Evolutionary conservation across 2,113 vertebrate genomes (phyloP).

Genomic region (Heterotis niloticus): DNA sequence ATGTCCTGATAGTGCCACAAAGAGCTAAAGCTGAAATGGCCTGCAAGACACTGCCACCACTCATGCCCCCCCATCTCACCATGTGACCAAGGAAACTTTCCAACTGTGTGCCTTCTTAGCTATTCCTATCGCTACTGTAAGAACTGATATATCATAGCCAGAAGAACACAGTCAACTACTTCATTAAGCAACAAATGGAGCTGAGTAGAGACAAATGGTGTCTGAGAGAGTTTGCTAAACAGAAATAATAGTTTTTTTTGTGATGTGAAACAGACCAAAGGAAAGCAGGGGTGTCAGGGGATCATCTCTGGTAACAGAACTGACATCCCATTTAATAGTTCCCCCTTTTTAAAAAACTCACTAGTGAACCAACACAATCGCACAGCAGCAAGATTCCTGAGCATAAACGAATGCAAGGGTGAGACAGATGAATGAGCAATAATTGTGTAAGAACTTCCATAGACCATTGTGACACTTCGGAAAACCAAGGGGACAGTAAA

Average conservation of each 20-base stretch:
- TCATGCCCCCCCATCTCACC: slow-evolving; percentile 31
- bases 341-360: neutral
- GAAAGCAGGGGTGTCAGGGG: neutral
- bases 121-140: slow-evolving; percentile 36
- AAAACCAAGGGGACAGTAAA: neutral
- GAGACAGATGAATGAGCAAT: neutral
- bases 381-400: neutral
- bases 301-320: neutral
- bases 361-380: neutral
- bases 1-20: neutral
- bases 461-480: neutral
- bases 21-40: neutral
- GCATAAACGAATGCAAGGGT: neutral
- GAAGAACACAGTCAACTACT: neutral
- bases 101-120: slow-evolving; percentile 28
- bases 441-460: neutral
- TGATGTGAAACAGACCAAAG: no score
- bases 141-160: slow-evolving; percentile 29
- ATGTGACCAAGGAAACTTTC: slow-evolving; percentile 1
- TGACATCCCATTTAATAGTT: no score
- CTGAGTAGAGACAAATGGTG: slow-evolving; percentile 1
- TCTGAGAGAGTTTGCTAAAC: neutral
- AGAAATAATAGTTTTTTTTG: neutral
- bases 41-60: slow-evolving; percentile 27
- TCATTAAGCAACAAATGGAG: neutral